Conservation (phyloP, 2,113 vertebrate species). For the Oncorhynchus kisutch region DNA sequence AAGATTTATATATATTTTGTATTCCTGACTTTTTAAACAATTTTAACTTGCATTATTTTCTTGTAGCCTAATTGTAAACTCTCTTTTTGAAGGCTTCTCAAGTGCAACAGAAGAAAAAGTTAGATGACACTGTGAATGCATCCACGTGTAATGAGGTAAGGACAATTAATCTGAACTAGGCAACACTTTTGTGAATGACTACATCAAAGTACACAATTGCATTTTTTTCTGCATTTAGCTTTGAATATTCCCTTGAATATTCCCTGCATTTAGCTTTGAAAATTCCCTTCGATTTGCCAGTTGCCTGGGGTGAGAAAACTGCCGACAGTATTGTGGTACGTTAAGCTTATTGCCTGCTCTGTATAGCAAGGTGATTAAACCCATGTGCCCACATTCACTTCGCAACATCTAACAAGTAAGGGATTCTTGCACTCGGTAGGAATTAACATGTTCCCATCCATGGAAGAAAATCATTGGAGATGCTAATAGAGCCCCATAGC, state of each 20-base stretch:
- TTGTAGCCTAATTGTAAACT: too few species aligned
- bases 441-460: neutral
- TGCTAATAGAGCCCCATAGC: too few species aligned
- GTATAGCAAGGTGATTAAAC: conserved; percentile 59
- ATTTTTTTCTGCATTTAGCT: too few species aligned
- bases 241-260: conserved; percentile 79
- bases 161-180: too few species aligned
- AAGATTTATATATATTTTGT: too few species aligned
- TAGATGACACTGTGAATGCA: conserved; percentile 32
- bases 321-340: conserved; percentile 79
- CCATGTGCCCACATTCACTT: conserved; percentile 60
- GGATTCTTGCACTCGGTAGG: neutral
- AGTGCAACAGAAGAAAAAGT: conserved; percentile 59
- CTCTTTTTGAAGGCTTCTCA: conserved; percentile 56
- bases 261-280: conserved; percentile 53
- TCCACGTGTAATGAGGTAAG: conserved; percentile 69
- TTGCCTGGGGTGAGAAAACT: conserved; percentile 78
- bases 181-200: neutral
- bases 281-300: conserved; percentile 66
- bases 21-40: too few species aligned
- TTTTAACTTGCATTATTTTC: too few species aligned
- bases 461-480: too few species aligned
- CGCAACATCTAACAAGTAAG: neutral
- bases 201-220: neutral
- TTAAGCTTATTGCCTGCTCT: conserved; percentile 64